phyloP scores from a whole-genome alignment of 1,140 invertebrate genomes.

The Leguminivora glycinivorella region DNA sequence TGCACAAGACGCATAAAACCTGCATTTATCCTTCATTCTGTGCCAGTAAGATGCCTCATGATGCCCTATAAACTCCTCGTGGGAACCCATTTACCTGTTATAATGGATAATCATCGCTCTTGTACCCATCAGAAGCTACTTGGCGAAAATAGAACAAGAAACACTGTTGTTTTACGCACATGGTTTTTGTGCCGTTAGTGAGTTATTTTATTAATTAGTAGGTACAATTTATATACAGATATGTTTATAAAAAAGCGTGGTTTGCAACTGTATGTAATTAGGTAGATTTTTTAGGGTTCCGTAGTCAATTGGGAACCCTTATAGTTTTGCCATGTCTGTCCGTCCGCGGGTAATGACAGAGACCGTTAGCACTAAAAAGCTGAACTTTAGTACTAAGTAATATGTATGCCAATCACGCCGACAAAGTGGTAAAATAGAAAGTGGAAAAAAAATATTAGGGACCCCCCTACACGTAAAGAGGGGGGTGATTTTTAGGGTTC shows the following conservation, averaged over 20 bases:
- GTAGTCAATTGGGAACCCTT: no score
- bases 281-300: no score
- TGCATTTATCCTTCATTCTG: constrained; percentile 7
- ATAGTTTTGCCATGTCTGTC: no score
- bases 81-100: constrained; percentile 14
- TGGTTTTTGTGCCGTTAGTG: neutral
- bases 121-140: neutral
- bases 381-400: no score
- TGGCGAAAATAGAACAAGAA: neutral
- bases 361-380: no score
- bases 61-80: constrained; percentile 26
- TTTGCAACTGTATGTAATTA: neutral
- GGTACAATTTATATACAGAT: neutral
- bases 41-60: neutral
- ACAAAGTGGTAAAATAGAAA: no score
- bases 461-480: no score
- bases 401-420: no score
- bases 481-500: no score
- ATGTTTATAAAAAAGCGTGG: neutral
- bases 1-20: neutral
- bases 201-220: neutral
- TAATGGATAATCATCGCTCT: constrained; percentile 11
- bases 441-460: no score
- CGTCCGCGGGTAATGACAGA: no score
- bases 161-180: neutral